Evolutionary conservation across 2,113 vertebrate species (phyloP).

Genomic region (Trochalopteron elliotii): DNA sequence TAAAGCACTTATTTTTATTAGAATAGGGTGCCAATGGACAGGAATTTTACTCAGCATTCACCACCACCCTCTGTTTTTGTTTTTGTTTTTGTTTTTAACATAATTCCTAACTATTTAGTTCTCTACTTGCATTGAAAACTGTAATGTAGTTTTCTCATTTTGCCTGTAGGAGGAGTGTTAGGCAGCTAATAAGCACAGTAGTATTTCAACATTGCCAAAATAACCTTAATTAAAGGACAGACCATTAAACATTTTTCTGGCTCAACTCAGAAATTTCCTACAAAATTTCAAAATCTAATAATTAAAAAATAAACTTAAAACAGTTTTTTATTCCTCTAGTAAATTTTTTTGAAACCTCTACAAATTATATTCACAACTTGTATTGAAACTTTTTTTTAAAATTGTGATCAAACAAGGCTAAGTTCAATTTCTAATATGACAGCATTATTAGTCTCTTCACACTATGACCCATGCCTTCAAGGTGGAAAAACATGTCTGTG

Average conservation of each 20-base stretch:
- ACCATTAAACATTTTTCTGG: background rate
- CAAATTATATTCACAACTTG: background rate
- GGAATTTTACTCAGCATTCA: background rate
- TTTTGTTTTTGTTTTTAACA: no score
- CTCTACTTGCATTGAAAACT: background rate
- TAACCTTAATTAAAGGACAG: background rate
- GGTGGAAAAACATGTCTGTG: background rate
- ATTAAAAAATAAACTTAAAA: background rate
- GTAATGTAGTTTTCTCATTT: conserved; percentile 60
- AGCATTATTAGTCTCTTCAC: background rate
- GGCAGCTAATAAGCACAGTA: conserved; percentile 48
- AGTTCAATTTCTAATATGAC: background rate
- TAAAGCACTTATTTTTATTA: background rate
- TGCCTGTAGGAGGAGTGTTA: conserved; percentile 77
- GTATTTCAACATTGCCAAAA: background rate
- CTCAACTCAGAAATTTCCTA: background rate
- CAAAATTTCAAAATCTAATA: background rate
- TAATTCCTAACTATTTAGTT: background rate
- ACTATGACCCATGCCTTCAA: background rate
- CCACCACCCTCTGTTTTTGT: rapidly evolving
- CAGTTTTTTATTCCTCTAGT: background rate
- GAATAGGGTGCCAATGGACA: background rate
- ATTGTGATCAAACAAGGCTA: background rate
- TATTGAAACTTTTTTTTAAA: background rate
- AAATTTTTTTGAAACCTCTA: background rate